phyloP scores from a whole-genome alignment of 2,113 vertebrate species.

The Xiphophorus hellerii region DNA sequence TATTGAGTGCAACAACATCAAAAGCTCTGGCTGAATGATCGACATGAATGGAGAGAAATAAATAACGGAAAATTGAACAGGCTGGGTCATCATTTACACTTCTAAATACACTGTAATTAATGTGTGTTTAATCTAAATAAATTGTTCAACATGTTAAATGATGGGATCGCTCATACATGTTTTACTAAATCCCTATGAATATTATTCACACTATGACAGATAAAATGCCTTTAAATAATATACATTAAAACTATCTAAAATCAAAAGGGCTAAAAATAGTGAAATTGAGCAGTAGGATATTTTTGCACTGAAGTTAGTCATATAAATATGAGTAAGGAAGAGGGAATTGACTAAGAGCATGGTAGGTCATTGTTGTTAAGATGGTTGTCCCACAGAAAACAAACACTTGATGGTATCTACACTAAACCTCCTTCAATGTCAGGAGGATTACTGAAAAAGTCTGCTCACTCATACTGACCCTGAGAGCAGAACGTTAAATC shows the following conservation, averaged over 20 bases:
- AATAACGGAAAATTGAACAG: slow-evolving; percentile 34
- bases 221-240: slow-evolving; percentile 50
- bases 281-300: slow-evolving; percentile 24
- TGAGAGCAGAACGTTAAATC: slow-evolving; percentile 24
- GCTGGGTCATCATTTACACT: slow-evolving; percentile 47
- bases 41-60: slow-evolving; percentile 27
- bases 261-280: slow-evolving; percentile 41
- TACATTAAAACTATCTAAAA: slow-evolving; percentile 37
- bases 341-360: slow-evolving; percentile 7
- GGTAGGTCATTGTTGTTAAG: slow-evolving; percentile 9
- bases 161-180: slow-evolving; percentile 52
- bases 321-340: background rate
- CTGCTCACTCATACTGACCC: background rate
- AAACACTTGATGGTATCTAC: background rate
- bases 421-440: background rate
- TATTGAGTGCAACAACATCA: slow-evolving; percentile 9
- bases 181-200: slow-evolving; percentile 62
- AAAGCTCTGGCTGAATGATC: slow-evolving; percentile 20
- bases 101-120: slow-evolving; percentile 62
- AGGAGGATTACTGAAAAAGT: slow-evolving; percentile 5
- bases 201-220: slow-evolving; percentile 62
- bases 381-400: slow-evolving; percentile 11
- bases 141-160: slow-evolving; percentile 59
- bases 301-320: slow-evolving; percentile 54
- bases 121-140: slow-evolving; percentile 52